These are phyloP conservation scores for Drosophila antonietae DNA, from an alignment of 2,888 invertebrate genomes.

Conservation along the genomic window DNA sequence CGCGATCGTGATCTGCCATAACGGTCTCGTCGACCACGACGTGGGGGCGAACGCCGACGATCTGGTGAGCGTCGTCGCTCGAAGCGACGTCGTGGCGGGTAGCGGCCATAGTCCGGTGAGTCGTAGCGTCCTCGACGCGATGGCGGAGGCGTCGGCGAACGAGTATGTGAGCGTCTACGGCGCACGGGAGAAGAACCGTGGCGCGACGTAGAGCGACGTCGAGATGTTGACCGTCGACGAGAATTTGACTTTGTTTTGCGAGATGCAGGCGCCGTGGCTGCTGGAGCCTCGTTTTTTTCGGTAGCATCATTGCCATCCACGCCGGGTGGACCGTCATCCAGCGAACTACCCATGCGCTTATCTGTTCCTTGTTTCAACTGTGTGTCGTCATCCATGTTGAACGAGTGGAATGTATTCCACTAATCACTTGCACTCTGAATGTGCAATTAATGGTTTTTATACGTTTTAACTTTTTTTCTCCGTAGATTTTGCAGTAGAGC, in stretches of 20 bases:
- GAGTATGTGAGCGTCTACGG: constrained; percentile 80
- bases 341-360: constrained; percentile 74
- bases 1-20: constrained; percentile 77
- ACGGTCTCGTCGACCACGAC: constrained; percentile 68
- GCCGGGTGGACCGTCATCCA: constrained; percentile 83
- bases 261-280: constrained; percentile 21
- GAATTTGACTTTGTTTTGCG: constrained; percentile 61
- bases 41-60: constrained; percentile 70
- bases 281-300: constrained; percentile 57
- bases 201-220: constrained; percentile 76
- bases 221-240: constrained; percentile 61
- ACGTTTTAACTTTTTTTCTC: constrained; percentile 50
- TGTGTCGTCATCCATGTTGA: constrained; percentile 81
- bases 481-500: constrained; percentile 44
- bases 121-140: constrained; percentile 76
- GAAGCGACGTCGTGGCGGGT: constrained; percentile 71
- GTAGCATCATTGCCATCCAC: constrained; percentile 76
- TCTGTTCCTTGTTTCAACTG: constrained; percentile 77
- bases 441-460: constrained; percentile 26
- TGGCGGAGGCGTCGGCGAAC: constrained; percentile 79
- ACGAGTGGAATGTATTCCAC: constrained; percentile 38
- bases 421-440: constrained; percentile 17
- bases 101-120: constrained; percentile 80
- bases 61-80: constrained; percentile 77
- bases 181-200: constrained; percentile 68